These are phyloP conservation scores for Sminthurides aquaticus DNA, from an alignment of 2,888 invertebrate genomes.

Conservation along the genomic window DNA sequence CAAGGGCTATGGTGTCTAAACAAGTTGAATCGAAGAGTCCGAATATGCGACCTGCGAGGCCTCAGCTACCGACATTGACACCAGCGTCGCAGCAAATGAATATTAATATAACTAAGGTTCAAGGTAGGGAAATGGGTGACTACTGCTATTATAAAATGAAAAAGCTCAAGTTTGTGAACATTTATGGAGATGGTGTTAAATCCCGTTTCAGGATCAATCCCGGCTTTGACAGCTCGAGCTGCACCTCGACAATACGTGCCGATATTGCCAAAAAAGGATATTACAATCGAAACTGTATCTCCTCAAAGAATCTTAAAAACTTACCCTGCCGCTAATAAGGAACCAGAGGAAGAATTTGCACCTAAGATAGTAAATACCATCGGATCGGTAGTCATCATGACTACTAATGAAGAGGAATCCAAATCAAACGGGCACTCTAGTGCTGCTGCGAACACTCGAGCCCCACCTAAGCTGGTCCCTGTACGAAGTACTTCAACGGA, in stretches of 20 bases:
- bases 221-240: background rate
- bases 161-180: too few relatives aligned
- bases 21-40: too few relatives aligned
- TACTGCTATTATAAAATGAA: too few relatives aligned
- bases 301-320: background rate
- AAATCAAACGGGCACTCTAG: constrained; percentile 5
- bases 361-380: constrained; percentile 18
- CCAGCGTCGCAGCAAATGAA: too few relatives aligned
- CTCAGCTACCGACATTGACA: background rate
- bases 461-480: constrained; percentile 2
- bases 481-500: background rate
- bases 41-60: too few relatives aligned
- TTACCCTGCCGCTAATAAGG: background rate
- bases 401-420: background rate
- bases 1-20: too few relatives aligned
- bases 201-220: too few relatives aligned
- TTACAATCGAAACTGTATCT: background rate
- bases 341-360: constrained; percentile 19
- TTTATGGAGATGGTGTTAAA: too few relatives aligned
- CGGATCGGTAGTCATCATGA: constrained; percentile 12
- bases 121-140: too few relatives aligned
- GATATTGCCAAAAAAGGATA: background rate
- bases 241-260: background rate
- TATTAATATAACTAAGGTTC: too few relatives aligned
- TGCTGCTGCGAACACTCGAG: too few relatives aligned